A percentile compares a stretch with the other conserved stretches of the same genome.
Conservation (phyloP, 2,113 vertebrate species). For the Phaethornis superciliosus region DNA sequence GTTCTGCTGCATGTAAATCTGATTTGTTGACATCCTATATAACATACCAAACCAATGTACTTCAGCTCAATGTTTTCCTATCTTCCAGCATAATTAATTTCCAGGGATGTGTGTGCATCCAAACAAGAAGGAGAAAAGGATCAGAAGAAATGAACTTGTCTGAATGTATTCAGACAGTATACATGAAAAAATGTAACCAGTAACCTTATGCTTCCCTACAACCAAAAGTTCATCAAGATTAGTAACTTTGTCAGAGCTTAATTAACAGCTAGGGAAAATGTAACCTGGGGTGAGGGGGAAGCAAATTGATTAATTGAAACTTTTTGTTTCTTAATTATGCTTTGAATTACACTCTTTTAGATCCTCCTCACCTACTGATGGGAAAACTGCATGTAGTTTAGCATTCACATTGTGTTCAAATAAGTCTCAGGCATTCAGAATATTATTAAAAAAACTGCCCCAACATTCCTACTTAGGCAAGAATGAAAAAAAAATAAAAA, state of each 20-base stretch:
- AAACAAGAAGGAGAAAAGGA: conserved; percentile 48
- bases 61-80: conserved; percentile 14
- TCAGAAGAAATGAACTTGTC: conserved; percentile 29
- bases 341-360: conserved; percentile 12
- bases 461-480: neutral
- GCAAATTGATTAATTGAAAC: conserved; percentile 31
- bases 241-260: conserved; percentile 23
- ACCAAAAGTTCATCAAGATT: conserved; percentile 36
- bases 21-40: conserved; percentile 51
- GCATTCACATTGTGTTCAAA: neutral
- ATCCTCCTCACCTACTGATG: neutral
- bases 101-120: conserved; percentile 11
- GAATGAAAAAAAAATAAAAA: neutral
- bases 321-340: conserved; percentile 51
- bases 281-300: neutral
- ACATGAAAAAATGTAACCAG: neutral
- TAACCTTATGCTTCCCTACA: neutral
- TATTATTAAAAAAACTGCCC: neutral
- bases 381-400: neutral
- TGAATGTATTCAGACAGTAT: neutral
- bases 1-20: conserved; percentile 56
- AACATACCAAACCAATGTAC: conserved; percentile 8
- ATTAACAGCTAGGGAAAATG: conserved; percentile 42
- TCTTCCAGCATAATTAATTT: conserved; percentile 61
- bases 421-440: neutral